Conservation (phyloP, 2,888 invertebrate genomes). For the Mesochorus sp. region DNA sequence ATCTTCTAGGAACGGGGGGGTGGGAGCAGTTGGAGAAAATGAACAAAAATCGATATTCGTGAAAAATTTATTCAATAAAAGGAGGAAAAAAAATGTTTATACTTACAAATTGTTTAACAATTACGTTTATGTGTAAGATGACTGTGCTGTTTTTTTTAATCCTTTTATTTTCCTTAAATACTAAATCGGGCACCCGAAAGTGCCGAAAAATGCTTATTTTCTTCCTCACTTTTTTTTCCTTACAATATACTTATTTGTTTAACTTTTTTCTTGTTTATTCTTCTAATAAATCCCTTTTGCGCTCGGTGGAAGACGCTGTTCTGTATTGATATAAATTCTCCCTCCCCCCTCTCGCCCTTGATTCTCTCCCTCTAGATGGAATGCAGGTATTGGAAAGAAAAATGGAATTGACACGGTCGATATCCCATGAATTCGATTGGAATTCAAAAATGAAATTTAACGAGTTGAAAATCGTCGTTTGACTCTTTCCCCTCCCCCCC, state of each 20-base stretch:
- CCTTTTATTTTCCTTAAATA: background rate
- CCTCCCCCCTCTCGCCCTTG: no score
- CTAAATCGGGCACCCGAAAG: background rate
- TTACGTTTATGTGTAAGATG: conserved; percentile 39
- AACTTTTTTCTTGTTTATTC: conserved; percentile 22
- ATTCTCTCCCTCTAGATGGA: background rate
- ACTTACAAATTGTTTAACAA: conserved; percentile 60
- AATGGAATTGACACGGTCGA: no score
- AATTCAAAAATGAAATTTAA: no score
- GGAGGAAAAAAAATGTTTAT: conserved; percentile 58
- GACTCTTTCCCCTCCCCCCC: no score
- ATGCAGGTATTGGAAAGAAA: background rate
- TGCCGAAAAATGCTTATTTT: conserved; percentile 10
- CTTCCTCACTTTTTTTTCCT: background rate
- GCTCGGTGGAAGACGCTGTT: background rate
- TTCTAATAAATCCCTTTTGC: background rate
- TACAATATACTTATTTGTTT: background rate
- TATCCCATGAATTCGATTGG: no score
- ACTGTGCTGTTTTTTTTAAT: conserved; percentile 23
- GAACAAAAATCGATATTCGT: no score
- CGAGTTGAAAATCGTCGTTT: no score
- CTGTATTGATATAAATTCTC: background rate
- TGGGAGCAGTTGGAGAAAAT: no score
- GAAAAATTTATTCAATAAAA: conserved; percentile 65
- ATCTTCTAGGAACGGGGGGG: no score